Conservation (phyloP, 2,888 invertebrate genomes). For the Trichogramma dendrolimi region DNA sequence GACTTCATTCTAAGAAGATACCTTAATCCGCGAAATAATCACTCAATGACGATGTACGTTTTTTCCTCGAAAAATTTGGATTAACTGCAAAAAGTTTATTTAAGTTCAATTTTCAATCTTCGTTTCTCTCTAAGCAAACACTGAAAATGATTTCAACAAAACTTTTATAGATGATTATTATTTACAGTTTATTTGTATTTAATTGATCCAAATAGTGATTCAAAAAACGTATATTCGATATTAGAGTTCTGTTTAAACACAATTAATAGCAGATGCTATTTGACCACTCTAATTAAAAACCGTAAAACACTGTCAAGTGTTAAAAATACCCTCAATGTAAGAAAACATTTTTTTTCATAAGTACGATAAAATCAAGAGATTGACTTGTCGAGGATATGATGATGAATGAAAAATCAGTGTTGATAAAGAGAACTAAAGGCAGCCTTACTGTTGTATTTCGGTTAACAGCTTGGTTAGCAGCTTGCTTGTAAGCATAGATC, state of each 20-base stretch:
- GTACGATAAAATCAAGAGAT: constrained; percentile 21
- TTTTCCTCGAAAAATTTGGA: no score
- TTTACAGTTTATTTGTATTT: no score
- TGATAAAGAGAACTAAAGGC: constrained; percentile 34
- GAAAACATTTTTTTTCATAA: constrained; percentile 21
- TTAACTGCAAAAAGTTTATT: no score
- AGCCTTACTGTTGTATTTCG: constrained; percentile 33
- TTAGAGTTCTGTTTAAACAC: constrained; percentile 22
- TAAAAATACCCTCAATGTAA: constrained; percentile 38
- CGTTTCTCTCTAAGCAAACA: no score
- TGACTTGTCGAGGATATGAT: constrained; percentile 16
- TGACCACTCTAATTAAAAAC: constrained; percentile 34
- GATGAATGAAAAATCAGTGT: constrained; percentile 13
- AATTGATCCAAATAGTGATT: neutral
- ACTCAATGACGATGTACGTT: no score
- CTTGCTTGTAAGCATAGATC: constrained; percentile 41
- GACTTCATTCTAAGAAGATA: constrained; percentile 7
- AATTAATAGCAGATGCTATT: constrained; percentile 24
- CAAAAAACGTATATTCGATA: constrained; percentile 27
- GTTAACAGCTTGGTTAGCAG: constrained; percentile 31
- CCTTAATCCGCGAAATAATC: neutral
- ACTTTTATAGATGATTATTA: no score
- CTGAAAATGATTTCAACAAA: no score
- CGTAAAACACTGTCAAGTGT: constrained; percentile 42
- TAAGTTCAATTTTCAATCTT: no score